Base-by-base conservation (phyloP, 2,113 vertebrate species). In the Peromyscus leucopus region DNA sequence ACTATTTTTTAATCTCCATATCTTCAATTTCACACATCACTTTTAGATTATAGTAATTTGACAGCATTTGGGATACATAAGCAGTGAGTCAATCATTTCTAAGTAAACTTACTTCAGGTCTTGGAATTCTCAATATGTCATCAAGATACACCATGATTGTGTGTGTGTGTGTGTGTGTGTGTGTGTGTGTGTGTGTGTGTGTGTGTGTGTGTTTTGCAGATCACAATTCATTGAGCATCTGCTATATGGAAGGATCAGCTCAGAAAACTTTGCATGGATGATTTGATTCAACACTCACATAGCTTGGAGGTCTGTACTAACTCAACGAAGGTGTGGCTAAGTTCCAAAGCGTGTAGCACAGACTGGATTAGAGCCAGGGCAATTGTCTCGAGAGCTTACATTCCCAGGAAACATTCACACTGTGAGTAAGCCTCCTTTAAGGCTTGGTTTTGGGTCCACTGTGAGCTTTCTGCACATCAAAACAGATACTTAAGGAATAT, bases 401-500 rank as follows among this genome's bases (percentile, higher is more conserved):
- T 57, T 96, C 61, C 61, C 51, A 51, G 63, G 95, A 61, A 71
- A 90, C n/a, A 4, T 46, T 13, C 65, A 21, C 24, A 10, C 55
- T 80, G 28, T 74, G 74, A 75, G 57, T 42, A 26, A 4, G 11
- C 69, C 31, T 85, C 67, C 57, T 93, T 33, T 65, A 69, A 51
- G 84, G 13, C 21, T 26, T 92, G 17, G 10, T 76, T 92, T 90
- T 63, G 65, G 2, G 88, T 59, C n/a, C 55, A 57, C 74, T 57
- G 48, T 28, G 33, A 46, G 46, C 57, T 89, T 94, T 93, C 90
- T 92, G n/a, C 93, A 91, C 31, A 89, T 33, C 48, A n/a, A 84
- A 91, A 59, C 24, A 85, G 48, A 90, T 78, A 75, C 4, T 63
- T 69, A 42, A 65, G 26, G 6, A 15, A 82, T 74, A 72, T 61